Percentiles rank a stretch among this genome's conserved stretches.
Evolutionary conservation across 2,797 vertebrate genomes (phyloP).

Genomic region (Pogoniulus pusillus): DNA sequence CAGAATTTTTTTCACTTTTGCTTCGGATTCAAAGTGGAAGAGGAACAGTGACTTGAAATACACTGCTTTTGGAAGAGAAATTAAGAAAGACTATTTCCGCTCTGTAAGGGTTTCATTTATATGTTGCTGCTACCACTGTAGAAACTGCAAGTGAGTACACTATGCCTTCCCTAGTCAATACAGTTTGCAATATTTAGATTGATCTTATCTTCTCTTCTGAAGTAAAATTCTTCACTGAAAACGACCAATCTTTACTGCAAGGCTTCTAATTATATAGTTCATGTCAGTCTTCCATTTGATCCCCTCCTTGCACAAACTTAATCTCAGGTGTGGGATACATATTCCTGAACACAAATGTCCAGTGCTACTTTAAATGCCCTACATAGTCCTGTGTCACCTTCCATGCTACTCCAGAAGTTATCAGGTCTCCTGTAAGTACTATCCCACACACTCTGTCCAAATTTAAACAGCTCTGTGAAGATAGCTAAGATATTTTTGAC

Average conservation of each 20-base stretch:
- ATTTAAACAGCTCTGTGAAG: not conserved
- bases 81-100: slow-evolving; percentile 14
- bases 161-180: not conserved
- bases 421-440: not conserved
- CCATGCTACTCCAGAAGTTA: not conserved
- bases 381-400: not conserved
- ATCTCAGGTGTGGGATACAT: accelerated
- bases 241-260: not conserved
- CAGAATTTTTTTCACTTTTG: not conserved
- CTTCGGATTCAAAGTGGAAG: slow-evolving; percentile 69
- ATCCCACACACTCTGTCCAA: not conserved
- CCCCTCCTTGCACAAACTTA: not conserved
- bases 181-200: not conserved
- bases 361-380: too few species aligned
- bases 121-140: slow-evolving; percentile 70
- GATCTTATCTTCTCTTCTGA: not conserved
- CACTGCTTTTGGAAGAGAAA: slow-evolving; percentile 33
- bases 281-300: not conserved
- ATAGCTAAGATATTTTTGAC: not conserved
- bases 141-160: slow-evolving; percentile 77
- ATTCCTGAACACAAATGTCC: not conserved
- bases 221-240: not conserved
- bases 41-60: slow-evolving; percentile 48
- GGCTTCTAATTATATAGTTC: not conserved
- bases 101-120: slow-evolving; percentile 64